A percentile compares a stretch with the other conserved stretches of the same genome.
Evolutionary conservation across 2,888 invertebrate genomes (phyloP).

Genomic region (Eristalinus aeneus): DNA sequence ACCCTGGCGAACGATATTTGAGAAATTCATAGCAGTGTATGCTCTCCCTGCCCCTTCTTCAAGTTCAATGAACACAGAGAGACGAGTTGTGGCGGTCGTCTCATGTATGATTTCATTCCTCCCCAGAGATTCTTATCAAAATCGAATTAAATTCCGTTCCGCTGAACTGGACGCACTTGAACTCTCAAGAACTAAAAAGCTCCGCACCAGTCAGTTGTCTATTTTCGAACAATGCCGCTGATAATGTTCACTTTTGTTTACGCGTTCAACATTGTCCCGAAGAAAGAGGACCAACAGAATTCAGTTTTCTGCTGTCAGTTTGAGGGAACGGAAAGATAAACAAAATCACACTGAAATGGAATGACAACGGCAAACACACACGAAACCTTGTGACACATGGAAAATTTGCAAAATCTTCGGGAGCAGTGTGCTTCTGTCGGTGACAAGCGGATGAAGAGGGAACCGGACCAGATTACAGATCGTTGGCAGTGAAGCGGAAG

Average conservation of each 20-base stretch:
- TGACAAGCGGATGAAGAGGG: too few species aligned
- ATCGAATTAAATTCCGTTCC: conserved; percentile 11
- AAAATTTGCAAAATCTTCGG: too few species aligned
- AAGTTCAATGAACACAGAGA: too few species aligned
- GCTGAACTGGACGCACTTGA: conserved; percentile 27
- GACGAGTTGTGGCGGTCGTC: too few species aligned
- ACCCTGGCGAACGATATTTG: too few species aligned
- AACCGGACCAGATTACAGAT: too few species aligned
- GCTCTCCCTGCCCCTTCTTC: too few species aligned
- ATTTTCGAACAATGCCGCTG: neutral
- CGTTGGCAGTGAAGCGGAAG: too few species aligned
- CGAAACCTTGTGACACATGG: neutral
- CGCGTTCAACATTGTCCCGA: too few species aligned
- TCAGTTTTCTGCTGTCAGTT: conserved; percentile 18
- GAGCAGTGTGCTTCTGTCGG: too few species aligned
- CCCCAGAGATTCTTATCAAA: conserved; percentile 25
- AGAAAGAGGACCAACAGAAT: neutral
- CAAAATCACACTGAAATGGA: neutral
- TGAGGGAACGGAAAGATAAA: neutral
- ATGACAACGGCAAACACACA: neutral
- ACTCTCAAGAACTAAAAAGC: conserved; percentile 6
- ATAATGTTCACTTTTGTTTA: conserved; percentile 18
- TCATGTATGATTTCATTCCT: conserved; percentile 16
- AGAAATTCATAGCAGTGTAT: too few species aligned
- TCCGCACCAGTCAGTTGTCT: neutral